Percentiles rank a stretch among this genome's conserved stretches.
phyloP scores from a whole-genome alignment of 1,140 invertebrate genomes.

The Coenobita brevimanus region DNA sequence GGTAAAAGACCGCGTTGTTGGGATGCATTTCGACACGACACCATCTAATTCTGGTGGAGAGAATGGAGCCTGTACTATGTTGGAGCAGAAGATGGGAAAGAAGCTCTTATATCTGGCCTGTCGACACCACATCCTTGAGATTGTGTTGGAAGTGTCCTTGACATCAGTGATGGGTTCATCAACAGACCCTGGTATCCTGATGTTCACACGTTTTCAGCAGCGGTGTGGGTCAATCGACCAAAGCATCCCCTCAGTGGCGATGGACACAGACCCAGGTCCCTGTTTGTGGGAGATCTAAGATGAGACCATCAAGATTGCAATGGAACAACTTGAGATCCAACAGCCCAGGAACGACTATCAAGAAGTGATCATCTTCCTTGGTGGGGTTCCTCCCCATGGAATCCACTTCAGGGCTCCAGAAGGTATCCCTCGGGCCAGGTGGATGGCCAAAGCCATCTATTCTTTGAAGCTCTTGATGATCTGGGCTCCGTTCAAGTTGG shows the following conservation, averaged over 20 bases:
- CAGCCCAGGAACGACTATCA: conserved; percentile 5
- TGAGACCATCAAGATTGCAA: not conserved
- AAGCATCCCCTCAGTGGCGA: not conserved
- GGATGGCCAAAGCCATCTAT: conserved; percentile 14
- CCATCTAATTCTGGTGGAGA: no score
- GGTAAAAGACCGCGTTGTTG: no score
- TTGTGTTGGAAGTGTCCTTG: no score
- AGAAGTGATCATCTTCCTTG: not conserved
- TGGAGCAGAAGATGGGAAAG: no score
- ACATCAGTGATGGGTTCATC: no score
- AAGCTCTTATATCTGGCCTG: no score
- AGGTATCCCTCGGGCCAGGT: not conserved
- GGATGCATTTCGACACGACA: no score
- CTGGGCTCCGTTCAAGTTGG: conserved; percentile 2
- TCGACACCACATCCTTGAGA: no score
- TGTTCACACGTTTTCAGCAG: conserved; percentile 2
- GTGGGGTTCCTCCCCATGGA: not conserved
- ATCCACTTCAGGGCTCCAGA: conserved; percentile 5
- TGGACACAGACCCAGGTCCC: not conserved
- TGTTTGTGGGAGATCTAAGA: not conserved
- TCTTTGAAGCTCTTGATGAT: conserved; percentile 1
- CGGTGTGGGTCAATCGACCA: not conserved
- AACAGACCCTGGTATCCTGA: not conserved
- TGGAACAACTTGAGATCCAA: not conserved
- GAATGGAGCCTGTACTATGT: no score